Base-by-base conservation (phyloP, 2,797 vertebrate genomes). In the Hylomyscus alleni region DNA sequence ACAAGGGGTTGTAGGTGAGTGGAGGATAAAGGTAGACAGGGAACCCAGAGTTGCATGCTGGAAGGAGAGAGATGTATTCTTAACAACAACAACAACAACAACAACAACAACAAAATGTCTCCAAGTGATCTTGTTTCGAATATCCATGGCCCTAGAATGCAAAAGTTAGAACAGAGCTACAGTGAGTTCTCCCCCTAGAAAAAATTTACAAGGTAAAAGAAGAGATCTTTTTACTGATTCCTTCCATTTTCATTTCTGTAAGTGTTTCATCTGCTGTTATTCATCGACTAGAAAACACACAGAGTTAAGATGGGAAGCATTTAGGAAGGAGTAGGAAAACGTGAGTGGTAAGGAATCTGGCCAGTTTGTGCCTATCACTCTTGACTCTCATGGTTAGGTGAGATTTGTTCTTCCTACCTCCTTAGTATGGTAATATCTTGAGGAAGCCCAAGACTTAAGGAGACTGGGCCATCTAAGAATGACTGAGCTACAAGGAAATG, bases 391-490 rank as follows among this genome's bases (percentile, higher is more conserved):
- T 72, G 54, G 62, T 92, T 56, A n/a, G 3, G 17, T n/a, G 14
- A 93, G 50, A 72, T 31, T 20, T 34, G 11, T 56, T 54, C 58
- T n/a, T 56, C 73, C 60, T 56, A 34, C 67, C 7, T 75, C 72
- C 50, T 47, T 85, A 40, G 65, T 83, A 0, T 24, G 24, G 37
- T 37, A 29, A 58, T 72, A 47, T 52, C 50, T 89, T 50, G 67
- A 93, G 50, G 34, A 76, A 82, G 50, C 9, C 56, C 24, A 65
- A 6, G 84, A 69, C 31, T 58, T 78, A 29, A 10, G 24, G 29
- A 90, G 60, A 93, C 89, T 29, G 62, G 44, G 73, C 80, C 76
- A 85, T 40, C 29, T 73, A 54, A 80, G 40, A 52, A 93, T 80
- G 77, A 81, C 11, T 31, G 67, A 93, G 29, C 72, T 58, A 69